These are phyloP conservation scores for Jacana jacana DNA, from an alignment of 2,113 vertebrate genomes.

Conservation along the genomic window DNA sequence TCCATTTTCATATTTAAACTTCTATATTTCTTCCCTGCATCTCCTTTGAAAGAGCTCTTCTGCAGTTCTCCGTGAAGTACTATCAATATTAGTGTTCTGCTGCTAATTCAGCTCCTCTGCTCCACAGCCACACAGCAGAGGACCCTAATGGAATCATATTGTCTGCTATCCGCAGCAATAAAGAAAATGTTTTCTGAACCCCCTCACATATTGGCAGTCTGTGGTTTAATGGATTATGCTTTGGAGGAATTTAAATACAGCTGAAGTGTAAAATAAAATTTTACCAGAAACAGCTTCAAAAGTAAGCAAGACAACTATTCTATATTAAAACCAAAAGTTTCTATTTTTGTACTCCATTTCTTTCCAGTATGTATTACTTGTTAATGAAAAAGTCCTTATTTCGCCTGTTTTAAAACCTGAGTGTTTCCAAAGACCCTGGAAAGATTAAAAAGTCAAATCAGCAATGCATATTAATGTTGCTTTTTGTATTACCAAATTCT, in stretches of 20 bases:
- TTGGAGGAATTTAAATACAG: background rate
- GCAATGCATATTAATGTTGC: constrained; percentile 47
- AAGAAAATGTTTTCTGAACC: background rate
- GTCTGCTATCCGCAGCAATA: background rate
- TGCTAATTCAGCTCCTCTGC: constrained; percentile 19
- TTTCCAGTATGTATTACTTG: background rate
- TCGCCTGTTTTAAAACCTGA: background rate
- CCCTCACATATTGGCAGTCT: background rate
- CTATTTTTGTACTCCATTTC: background rate
- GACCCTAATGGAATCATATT: background rate
- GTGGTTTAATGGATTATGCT: background rate
- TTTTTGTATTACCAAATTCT: constrained; percentile 60
- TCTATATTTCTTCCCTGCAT: background rate
- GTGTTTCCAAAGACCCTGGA: constrained; percentile 15
- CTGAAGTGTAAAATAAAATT: background rate
- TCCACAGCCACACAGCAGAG: background rate
- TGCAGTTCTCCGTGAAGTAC: background rate
- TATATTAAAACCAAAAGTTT: background rate
- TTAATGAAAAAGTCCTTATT: background rate
- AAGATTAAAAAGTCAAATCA: constrained; percentile 70
- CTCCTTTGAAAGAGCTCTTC: background rate
- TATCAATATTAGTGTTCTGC: constrained; percentile 30
- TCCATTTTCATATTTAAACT: background rate
- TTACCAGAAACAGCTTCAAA: constrained; percentile 8
- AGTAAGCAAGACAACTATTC: background rate